These are phyloP conservation scores for Macropis europaea DNA, from an alignment of 2,888 invertebrate species.

Conservation along the genomic window DNA sequence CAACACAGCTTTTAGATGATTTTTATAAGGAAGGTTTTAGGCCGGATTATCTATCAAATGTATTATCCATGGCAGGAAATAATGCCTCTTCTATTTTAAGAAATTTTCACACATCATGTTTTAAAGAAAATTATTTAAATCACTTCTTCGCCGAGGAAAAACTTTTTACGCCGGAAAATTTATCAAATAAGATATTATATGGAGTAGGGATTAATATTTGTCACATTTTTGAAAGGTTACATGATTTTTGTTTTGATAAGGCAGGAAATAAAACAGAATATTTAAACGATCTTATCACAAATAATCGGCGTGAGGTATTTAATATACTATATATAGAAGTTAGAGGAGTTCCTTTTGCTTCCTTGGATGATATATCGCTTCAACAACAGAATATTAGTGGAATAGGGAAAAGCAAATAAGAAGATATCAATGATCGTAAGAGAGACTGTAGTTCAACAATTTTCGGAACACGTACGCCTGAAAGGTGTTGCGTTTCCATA, in stretches of 20 bases:
- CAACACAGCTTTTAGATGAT: slow-evolving; percentile 65
- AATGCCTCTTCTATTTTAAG: slow-evolving; percentile 64
- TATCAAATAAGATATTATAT: slow-evolving; percentile 50
- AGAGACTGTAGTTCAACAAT: background rate
- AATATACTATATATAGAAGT: slow-evolving; percentile 62
- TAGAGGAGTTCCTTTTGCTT: slow-evolving; percentile 41
- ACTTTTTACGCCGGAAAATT: slow-evolving; percentile 67
- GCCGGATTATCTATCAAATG: slow-evolving; percentile 66
- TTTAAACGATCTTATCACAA: slow-evolving; percentile 66
- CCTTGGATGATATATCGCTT: background rate
- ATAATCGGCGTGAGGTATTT: slow-evolving; percentile 48
- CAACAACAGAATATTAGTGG: background rate
- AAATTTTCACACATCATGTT: slow-evolving; percentile 69
- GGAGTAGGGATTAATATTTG: slow-evolving; percentile 52
- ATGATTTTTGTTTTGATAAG: slow-evolving; percentile 57
- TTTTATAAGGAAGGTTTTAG: slow-evolving; percentile 34
- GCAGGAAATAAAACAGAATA: slow-evolving; percentile 68
- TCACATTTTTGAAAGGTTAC: slow-evolving; percentile 51
- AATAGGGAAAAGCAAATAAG: background rate
- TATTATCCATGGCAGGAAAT: slow-evolving; percentile 68
- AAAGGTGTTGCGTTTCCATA: background rate
- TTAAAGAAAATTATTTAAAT: slow-evolving; percentile 67
- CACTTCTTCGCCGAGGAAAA: slow-evolving; percentile 62
- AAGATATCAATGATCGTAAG: too few relatives aligned
- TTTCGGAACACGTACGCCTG: background rate